Conservation (phyloP, 2,797 vertebrate genomes). For the Sebastes baramenuke region DNA sequence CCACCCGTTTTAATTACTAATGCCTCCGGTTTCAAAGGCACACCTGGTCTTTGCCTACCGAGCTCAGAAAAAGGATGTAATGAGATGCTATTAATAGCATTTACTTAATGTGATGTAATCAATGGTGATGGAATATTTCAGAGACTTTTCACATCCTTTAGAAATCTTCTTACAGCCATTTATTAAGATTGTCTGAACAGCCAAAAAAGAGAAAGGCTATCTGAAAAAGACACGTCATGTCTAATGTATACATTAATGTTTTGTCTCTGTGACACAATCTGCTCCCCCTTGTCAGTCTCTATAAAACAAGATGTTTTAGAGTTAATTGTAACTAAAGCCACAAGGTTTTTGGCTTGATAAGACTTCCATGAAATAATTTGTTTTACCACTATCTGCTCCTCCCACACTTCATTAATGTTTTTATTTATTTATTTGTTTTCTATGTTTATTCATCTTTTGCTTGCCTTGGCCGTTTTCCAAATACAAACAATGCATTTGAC, state of each 20-base stretch:
- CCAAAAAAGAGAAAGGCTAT: background rate
- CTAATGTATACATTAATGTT: background rate
- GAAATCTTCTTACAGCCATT: background rate
- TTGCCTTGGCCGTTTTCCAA: background rate
- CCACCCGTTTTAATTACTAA: constrained; percentile 27
- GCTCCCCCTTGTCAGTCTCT: background rate
- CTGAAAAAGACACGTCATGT: background rate
- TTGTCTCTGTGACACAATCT: background rate
- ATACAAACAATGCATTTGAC: background rate
- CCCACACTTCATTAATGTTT: background rate
- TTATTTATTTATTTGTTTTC: background rate
- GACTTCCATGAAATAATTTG: background rate
- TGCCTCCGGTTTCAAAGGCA: constrained; percentile 30
- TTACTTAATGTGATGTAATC: constrained; percentile 12
- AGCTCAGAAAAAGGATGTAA: constrained; percentile 3
- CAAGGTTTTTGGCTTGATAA: background rate
- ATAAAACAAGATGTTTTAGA: background rate
- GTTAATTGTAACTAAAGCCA: background rate
- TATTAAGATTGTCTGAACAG: background rate
- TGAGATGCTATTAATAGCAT: constrained; percentile 25
- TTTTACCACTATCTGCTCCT: background rate
- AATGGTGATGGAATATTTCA: constrained; percentile 2
- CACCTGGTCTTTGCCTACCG: constrained; percentile 20
- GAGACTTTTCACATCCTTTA: background rate
- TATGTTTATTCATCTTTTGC: background rate